Evolutionary conservation across 2,888 invertebrate genomes (phyloP).

Genomic region (Euzophera pinguis): DNA sequence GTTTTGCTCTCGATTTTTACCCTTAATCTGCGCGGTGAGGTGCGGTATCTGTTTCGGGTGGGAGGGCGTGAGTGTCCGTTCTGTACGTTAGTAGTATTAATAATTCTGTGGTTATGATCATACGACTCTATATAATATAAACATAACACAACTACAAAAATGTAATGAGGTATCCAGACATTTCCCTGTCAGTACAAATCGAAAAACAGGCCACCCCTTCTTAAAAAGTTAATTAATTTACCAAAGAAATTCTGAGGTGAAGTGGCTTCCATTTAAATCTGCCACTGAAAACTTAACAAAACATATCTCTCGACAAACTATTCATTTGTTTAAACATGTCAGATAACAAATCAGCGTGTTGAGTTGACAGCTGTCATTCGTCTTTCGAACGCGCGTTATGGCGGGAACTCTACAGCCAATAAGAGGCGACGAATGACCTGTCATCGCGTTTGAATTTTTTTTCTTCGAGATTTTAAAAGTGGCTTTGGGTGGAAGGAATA

Average conservation of each 20-base stretch:
- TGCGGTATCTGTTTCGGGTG: no score
- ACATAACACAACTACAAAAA: no score
- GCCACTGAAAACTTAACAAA: conserved; percentile 9
- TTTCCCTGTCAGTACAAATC: neutral
- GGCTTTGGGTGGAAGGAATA: conserved; percentile 8
- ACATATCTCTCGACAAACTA: conserved; percentile 9
- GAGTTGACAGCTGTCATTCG: conserved; percentile 66
- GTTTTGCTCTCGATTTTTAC: no score
- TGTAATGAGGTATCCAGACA: neutral
- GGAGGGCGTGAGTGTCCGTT: no score
- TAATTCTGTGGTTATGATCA: no score
- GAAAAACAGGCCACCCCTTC: neutral
- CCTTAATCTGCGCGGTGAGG: no score
- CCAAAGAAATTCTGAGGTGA: conserved; percentile 3
- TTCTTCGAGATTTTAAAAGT: neutral
- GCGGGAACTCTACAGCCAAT: conserved; percentile 59
- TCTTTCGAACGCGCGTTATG: conserved; percentile 48
- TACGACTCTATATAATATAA: no score
- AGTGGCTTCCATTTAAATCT: conserved; percentile 6
- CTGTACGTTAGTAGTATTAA: no score
- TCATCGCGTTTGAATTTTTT: conserved; percentile 36
- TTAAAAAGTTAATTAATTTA: neutral
- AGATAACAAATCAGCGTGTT: conserved; percentile 42
- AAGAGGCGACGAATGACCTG: conserved; percentile 62
- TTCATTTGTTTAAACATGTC: conserved; percentile 43